Evolutionary conservation across 2,888 invertebrate species (phyloP).

Genomic region (Sialis lutaria): DNA sequence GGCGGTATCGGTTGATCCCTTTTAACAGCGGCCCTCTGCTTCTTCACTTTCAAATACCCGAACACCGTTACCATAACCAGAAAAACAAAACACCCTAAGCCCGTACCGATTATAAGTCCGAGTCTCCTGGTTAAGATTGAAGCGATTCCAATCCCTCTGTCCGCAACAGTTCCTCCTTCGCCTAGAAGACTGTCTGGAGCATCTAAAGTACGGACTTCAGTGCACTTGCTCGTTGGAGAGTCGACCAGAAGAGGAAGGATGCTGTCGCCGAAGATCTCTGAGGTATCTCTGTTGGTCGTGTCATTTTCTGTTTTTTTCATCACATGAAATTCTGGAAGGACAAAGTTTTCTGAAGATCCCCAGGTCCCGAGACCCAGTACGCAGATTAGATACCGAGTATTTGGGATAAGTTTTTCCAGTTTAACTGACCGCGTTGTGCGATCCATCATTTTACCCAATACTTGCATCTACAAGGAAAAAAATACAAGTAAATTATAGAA

Average conservation of each 20-base stretch:
- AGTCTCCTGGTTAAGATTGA: constrained; percentile 65
- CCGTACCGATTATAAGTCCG: constrained; percentile 72
- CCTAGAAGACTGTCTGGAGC: constrained; percentile 28
- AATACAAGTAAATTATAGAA: not conserved
- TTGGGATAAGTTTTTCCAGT: constrained; percentile 57
- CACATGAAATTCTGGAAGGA: constrained; percentile 15
- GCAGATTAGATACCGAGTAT: constrained; percentile 70
- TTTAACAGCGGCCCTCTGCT: constrained; percentile 60
- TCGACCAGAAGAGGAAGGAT: constrained; percentile 42
- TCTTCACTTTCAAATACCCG: constrained; percentile 71
- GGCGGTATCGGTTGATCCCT: constrained; percentile 54
- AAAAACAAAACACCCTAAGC: constrained; percentile 73
- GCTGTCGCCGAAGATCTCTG: constrained; percentile 33
- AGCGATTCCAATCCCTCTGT: constrained; percentile 38
- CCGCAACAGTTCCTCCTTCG: constrained; percentile 16
- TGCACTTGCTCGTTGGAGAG: constrained; percentile 57
- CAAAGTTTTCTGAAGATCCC: constrained; percentile 23
- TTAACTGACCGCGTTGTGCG: constrained; percentile 54
- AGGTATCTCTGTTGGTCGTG: constrained; percentile 19
- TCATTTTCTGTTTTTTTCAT: constrained; percentile 33
- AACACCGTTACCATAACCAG: constrained; percentile 68
- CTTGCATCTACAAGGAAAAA: constrained; percentile 28
- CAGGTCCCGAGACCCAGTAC: constrained; percentile 74
- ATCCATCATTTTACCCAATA: constrained; percentile 59
- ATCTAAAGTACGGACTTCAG: constrained; percentile 57